Base-by-base conservation (phyloP, 2,888 invertebrate species). In the Chirona hameri region DNA sequence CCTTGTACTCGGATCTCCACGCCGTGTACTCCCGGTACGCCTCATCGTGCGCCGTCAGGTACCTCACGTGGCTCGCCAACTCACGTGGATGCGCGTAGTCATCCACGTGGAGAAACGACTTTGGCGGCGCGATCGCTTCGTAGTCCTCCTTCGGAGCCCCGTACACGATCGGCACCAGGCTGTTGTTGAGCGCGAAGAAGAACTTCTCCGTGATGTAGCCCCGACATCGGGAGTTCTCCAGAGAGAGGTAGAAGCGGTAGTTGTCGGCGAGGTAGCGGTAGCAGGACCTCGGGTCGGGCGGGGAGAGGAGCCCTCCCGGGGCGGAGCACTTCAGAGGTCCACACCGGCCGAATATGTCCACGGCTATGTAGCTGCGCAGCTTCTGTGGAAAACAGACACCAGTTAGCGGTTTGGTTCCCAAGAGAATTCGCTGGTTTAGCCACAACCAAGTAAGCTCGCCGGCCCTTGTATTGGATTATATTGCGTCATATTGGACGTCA, bases 81-180 rank as follows among this genome's bases (percentile, higher is more conserved):
- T 83, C 76, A 3, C 82, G 46, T 2, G 82, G 46, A 4, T 55
- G 21, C 3, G 10, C n/a, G 82, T 82, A 83, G 52, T 83, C 83
- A 10, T 83, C 76, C 1, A 52, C 29, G 52, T 83, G 83, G 21
- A 83, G 48, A 31, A 83, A 83, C 10, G 83, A 83, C n/a, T 82
- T n/a, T 1, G 82, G 55, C 10, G 83, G 83, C 21, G 76, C 69
- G 24, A 82, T 29, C 2, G 57, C 27, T 21, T 72, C 83, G 57
- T 83, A 83, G 29, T 81, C 60, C 2, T 15, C 21, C 14, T 65
- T 46, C 12, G 21, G 29, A 15, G 83, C 52, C n/a, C 83, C 83
- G 76, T 82, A 82, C 57, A 83, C 83, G 15, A 82, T 24, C 14
- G 82, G 82, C 18, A 82, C 27, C 2, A 79, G 79, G 27, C 79